Percentiles rank a stretch among this genome's conserved stretches.
phyloP scores from a whole-genome alignment of 2,797 vertebrate genomes.

The Eulemur albifrons region DNA sequence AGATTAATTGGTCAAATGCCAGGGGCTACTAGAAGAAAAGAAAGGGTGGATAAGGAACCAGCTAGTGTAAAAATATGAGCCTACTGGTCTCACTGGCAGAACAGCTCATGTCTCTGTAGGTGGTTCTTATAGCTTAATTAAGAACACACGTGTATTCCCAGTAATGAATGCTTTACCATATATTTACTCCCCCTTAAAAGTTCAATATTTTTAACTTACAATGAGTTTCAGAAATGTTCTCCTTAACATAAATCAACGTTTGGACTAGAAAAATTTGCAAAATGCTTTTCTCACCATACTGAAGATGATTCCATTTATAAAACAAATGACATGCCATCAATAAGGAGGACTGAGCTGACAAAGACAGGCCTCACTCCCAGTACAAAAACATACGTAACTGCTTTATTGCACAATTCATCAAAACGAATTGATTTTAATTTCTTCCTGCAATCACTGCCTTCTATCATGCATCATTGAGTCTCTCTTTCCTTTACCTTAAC shows the following conservation, averaged over 20 bases:
- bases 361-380: not conserved
- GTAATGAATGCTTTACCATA: not conserved
- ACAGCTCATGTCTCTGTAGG: not conserved
- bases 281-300: not conserved
- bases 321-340: constrained; percentile 45
- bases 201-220: constrained; percentile 4
- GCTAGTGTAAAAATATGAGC: not conserved
- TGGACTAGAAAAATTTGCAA: constrained; percentile 19
- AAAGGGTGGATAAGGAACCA: not conserved
- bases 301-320: constrained; percentile 50
- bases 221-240: constrained; percentile 31
- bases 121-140: not conserved
- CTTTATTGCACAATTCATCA: constrained; percentile 15
- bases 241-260: constrained; percentile 45
- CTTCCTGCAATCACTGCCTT: not conserved
- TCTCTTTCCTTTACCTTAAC: not conserved
- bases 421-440: constrained; percentile 53
- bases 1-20: not conserved
- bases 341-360: not conserved
- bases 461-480: not conserved
- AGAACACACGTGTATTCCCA: not conserved
- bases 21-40: not conserved
- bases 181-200: not conserved
- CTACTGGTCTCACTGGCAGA: not conserved
- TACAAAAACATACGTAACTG: not conserved